Conservation (phyloP, 2,888 invertebrate genomes). For the Clitarchus hookeri region DNA sequence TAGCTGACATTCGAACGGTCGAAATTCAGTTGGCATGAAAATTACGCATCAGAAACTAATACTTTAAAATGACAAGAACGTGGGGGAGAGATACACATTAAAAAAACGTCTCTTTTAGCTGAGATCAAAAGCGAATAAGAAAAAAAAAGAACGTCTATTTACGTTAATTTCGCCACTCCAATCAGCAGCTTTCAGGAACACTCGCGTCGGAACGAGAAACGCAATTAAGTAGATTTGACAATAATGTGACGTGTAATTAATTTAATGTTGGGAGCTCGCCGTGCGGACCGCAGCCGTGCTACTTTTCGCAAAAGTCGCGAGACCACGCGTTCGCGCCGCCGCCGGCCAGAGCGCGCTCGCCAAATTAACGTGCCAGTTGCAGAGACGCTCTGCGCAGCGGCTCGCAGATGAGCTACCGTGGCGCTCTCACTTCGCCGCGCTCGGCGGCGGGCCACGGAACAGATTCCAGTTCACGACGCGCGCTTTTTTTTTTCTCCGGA, state of each 20-base stretch:
- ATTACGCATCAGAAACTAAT: neutral
- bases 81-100: neutral
- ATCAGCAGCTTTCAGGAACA: constrained; percentile 9
- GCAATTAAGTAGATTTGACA: constrained; percentile 10
- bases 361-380: too few species aligned
- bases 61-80: neutral
- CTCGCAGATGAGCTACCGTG: neutral
- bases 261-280: neutral
- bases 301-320: neutral
- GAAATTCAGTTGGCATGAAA: neutral
- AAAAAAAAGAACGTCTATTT: neutral
- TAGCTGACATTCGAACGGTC: too few species aligned
- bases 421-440: neutral
- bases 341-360: neutral
- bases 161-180: neutral
- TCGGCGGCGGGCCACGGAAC: neutral
- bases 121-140: neutral
- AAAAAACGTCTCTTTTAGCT: neutral
- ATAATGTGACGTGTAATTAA: constrained; percentile 14
- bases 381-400: neutral
- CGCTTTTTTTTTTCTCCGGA: neutral
- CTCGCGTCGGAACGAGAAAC: neutral
- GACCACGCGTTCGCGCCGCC: neutral
- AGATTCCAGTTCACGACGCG: neutral
- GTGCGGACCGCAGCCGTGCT: neutral